Evolutionary conservation across 1,140 invertebrate species (phyloP).

Genomic region (Semibalanus balanoides): DNA sequence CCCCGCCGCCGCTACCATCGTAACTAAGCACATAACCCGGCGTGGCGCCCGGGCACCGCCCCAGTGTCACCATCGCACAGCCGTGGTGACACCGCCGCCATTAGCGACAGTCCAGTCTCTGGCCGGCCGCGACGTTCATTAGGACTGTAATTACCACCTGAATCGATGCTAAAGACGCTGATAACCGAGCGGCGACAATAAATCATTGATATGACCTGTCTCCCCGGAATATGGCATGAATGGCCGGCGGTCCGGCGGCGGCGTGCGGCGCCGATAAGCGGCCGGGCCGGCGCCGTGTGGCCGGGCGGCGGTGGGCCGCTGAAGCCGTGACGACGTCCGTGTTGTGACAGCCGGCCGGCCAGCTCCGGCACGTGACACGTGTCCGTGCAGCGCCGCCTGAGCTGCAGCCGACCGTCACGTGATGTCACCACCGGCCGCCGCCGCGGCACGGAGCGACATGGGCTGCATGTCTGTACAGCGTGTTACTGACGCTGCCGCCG

Average conservation of each 20-base stretch:
- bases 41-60: no score
- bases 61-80: background rate
- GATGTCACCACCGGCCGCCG: no score
- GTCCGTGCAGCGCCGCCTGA: no score
- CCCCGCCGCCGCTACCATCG: no score
- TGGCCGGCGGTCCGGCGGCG: background rate
- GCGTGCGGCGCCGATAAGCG: no score
- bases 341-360: background rate
- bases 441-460: no score
- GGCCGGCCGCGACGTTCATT: background rate
- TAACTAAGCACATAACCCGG: no score
- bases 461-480: background rate
- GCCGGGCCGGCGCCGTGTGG: no score
- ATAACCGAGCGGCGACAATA: background rate
- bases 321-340: background rate
- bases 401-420: no score
- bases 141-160: conserved; percentile 1
- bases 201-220: background rate
- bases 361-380: no score
- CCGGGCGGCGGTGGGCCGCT: no score
- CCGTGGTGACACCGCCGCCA: background rate
- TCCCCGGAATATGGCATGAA: background rate
- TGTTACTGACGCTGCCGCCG: no score
- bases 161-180: background rate
- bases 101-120: background rate